A percentile compares a stretch with the other conserved stretches of the same genome.
These are phyloP conservation scores for Pandemis corylana DNA, from an alignment of 2,888 invertebrate genomes.

Conservation along the genomic window DNA sequence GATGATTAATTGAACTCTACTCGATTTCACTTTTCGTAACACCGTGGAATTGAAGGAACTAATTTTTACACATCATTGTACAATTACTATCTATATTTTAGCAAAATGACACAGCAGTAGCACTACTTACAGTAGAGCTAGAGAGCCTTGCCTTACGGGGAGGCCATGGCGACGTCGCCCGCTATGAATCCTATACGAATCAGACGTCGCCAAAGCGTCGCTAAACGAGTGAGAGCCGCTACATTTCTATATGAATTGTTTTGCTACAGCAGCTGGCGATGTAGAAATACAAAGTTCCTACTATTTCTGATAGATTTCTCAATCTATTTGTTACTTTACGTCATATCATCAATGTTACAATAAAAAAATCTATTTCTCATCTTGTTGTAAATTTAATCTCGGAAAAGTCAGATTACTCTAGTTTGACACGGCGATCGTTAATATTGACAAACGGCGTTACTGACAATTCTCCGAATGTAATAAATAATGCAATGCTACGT, in stretches of 20 bases:
- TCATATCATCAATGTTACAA: background rate
- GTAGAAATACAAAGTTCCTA: no score
- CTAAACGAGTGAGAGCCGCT: no score
- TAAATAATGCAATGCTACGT: conserved; percentile 19
- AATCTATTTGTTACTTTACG: background rate
- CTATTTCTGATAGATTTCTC: background rate
- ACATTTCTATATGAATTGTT: no score
- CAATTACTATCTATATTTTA: no score
- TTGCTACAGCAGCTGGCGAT: no score
- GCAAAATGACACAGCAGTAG: no score
- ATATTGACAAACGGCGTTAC: conserved; percentile 18
- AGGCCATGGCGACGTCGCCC: no score
- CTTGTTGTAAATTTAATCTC: background rate
- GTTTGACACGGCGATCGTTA: conserved; percentile 5
- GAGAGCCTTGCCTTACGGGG: no score
- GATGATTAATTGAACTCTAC: conserved; percentile 16
- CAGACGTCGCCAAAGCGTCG: no score
- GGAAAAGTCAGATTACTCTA: background rate
- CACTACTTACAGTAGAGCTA: no score
- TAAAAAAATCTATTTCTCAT: background rate
- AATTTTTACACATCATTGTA: background rate
- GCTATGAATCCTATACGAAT: no score
- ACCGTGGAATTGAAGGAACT: background rate
- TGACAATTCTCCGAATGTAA: conserved; percentile 23
- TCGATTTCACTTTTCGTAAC: background rate